These are phyloP conservation scores for Trypoxylon attenuatum DNA, from an alignment of 2,888 invertebrate species.

Conservation along the genomic window DNA sequence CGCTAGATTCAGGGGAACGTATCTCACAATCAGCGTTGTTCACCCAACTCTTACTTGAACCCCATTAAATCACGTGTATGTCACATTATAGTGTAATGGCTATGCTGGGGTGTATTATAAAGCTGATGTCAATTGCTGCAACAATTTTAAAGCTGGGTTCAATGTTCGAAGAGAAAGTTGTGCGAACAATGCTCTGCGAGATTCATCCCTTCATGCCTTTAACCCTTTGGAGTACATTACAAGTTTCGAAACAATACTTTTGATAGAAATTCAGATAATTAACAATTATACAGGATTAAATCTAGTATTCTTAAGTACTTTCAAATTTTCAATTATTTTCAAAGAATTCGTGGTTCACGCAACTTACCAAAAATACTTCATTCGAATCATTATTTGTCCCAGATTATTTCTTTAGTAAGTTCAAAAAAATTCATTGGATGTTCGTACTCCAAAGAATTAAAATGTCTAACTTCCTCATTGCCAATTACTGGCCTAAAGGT, in stretches of 20 bases:
- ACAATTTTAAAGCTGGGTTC: too few species aligned
- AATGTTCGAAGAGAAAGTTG: too few species aligned
- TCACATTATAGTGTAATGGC: slow-evolving; percentile 1
- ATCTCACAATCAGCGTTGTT: slow-evolving; percentile 6
- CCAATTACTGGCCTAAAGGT: slow-evolving; percentile 39
- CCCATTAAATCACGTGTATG: not conserved
- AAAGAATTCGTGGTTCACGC: too few species aligned
- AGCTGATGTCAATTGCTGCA: slow-evolving; percentile 2
- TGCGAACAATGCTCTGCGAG: too few species aligned
- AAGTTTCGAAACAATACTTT: not conserved
- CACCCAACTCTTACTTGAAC: not conserved
- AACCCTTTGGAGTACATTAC: slow-evolving; percentile 13
- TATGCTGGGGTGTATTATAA: too few species aligned
- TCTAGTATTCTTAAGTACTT: too few species aligned
- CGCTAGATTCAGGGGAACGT: not conserved
- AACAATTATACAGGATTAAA: not conserved
- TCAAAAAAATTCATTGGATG: not conserved
- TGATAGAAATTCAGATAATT: not conserved
- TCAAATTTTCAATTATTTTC: too few species aligned
- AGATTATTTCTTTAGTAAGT: not conserved
- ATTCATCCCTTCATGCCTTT: slow-evolving; percentile 11
- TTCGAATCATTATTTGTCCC: not conserved
- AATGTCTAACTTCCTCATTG: slow-evolving; percentile 22
- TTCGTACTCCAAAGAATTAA: slow-evolving; percentile 23
- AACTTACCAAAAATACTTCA: too few species aligned